Evolutionary conservation across 2,888 invertebrate species (phyloP), one percentile per base, ranked within the genome.

Genomic region (Cataglyphis rosenhaueri): DNA sequence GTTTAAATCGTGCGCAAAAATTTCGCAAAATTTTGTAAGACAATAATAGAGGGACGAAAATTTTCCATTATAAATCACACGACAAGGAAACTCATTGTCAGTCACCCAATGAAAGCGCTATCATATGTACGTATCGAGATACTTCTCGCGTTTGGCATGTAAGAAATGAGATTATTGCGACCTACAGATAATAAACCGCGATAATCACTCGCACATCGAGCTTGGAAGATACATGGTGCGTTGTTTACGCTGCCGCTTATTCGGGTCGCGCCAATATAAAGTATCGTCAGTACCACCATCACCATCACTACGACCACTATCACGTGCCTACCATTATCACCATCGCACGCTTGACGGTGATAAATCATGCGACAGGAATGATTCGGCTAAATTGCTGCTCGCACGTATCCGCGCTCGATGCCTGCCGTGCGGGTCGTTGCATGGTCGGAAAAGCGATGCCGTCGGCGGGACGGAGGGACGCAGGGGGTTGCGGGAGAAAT

Each of bases 351-450:
- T 35, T 59, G 74, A 71, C 78, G 73, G 83, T 85, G 89, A 88
- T 92, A 92, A 92, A 93, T 93, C 92, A 92, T 93, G 92, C 92
- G 92, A 91, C 91, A 89, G 89, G 92, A 93, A 92, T 93, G 93
- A 93, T 93, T 93, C 93, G 92, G 92, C 93, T 92, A 92, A 93
- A 93, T 93, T 93, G 93, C 91, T 92, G 92, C 93, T 92, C 92
- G 91, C 92, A 87, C 92, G 92, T 91, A 92, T 90, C 88, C 88
- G 91, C 91, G 89, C 85, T 84, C 88, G 86, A 89, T 86, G 85
- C 89, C 90, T 83, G 85, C 89, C 84, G 84, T 84, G 84, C 82
- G 79, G 79, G 73, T 81, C 82, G 82, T 38, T 59, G 35, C 64
- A 78, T 73, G 79, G 62, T 55, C 64, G 66, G 57, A 62, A 35